Conservation (phyloP, 2,113 vertebrate genomes). For the Caretta caretta region DNA sequence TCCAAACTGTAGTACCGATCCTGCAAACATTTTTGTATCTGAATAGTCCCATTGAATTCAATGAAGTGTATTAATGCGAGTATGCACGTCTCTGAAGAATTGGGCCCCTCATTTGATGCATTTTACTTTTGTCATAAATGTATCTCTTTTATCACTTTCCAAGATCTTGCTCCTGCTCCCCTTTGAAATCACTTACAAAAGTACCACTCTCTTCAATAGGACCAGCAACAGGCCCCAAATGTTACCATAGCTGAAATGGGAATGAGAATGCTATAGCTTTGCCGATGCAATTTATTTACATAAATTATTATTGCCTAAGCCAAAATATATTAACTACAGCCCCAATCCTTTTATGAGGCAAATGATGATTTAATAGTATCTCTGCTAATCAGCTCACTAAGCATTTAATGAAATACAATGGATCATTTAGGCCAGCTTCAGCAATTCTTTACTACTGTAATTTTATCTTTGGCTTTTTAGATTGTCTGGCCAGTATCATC, state of each 20-base stretch:
- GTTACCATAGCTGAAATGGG: accelerated
- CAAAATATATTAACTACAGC: accelerated
- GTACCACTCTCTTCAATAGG: not conserved
- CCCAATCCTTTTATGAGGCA: accelerated
- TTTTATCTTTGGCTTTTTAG: accelerated
- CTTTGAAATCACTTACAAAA: not conserved
- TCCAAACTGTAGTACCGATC: not conserved
- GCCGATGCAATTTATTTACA: not conserved
- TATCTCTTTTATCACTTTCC: not conserved
- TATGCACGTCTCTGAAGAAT: not conserved
- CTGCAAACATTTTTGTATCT: not conserved
- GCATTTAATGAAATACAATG: accelerated
- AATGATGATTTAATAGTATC: not conserved
- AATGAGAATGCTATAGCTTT: not conserved
- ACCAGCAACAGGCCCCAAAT: accelerated
- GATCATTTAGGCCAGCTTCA: not conserved
- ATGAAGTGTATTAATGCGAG: not conserved
- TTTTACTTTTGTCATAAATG: accelerated
- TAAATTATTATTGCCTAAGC: not conserved
- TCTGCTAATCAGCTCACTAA: not conserved
- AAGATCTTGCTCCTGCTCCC: accelerated
- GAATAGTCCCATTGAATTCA: not conserved
- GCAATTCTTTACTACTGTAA: not conserved
- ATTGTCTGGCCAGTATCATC: accelerated
- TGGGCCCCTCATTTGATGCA: accelerated